Evolutionary conservation across 2,888 invertebrate species (phyloP).

Genomic region (Dasysyrphus albostriatus): DNA sequence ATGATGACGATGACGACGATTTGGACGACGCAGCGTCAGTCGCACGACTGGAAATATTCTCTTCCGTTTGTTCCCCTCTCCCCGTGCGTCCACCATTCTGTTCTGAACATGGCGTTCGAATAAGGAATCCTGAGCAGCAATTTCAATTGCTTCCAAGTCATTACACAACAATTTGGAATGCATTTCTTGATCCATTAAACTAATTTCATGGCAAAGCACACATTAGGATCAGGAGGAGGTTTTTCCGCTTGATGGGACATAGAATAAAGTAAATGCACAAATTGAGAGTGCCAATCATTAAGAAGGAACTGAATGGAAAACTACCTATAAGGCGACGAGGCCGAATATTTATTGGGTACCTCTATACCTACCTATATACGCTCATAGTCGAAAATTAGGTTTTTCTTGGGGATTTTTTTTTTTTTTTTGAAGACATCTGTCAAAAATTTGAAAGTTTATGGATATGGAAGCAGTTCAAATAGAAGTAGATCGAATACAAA

Average conservation of each 20-base stretch:
- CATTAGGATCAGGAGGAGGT: slow-evolving; percentile 40
- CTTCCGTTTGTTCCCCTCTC: not conserved
- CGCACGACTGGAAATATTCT: not conserved
- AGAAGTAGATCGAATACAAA: not conserved
- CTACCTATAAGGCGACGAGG: not conserved
- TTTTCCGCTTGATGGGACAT: slow-evolving; percentile 40
- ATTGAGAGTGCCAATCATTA: slow-evolving; percentile 40
- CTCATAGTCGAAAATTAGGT: too few species aligned
- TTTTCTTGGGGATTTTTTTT: not conserved
- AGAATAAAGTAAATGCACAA: slow-evolving; percentile 42
- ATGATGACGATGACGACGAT: not conserved
- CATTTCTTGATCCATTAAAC: slow-evolving; percentile 75
- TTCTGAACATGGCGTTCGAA: slow-evolving; percentile 33
- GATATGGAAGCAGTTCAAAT: not conserved
- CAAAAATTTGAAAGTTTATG: not conserved
- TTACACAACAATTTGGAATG: slow-evolving; percentile 74
- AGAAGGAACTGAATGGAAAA: not conserved
- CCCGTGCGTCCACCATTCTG: not conserved
- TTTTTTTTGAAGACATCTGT: not conserved
- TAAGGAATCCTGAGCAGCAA: slow-evolving; percentile 57
- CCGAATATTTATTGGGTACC: not conserved
- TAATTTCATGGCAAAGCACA: slow-evolving; percentile 66
- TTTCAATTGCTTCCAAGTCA: slow-evolving; percentile 74
- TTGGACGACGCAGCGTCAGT: not conserved
- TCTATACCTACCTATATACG: not conserved